These are phyloP conservation scores for Papilio xuthus DNA, from an alignment of 1,140 invertebrate genomes.

Conservation along the genomic window DNA sequence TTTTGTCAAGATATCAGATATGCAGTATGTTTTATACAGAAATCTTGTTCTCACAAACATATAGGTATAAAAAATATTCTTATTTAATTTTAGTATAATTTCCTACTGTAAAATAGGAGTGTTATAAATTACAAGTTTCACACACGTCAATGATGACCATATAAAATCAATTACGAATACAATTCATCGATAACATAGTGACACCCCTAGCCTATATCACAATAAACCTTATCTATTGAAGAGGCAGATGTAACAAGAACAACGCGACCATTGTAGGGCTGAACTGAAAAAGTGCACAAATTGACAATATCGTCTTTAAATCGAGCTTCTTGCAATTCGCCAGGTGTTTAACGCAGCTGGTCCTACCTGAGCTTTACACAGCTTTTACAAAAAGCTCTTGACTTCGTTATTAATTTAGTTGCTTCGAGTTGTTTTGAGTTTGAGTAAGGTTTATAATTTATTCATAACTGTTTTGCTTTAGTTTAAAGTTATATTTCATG, in stretches of 20 bases:
- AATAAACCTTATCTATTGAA: constrained; percentile 18
- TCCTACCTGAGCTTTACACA: constrained; percentile 16
- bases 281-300: constrained; percentile 14
- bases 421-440: constrained; percentile 11
- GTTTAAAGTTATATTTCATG: neutral
- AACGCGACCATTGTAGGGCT: neutral
- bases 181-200: constrained; percentile 4
- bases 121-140: neutral
- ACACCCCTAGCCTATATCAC: constrained; percentile 2
- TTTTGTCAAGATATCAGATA: too few species aligned
- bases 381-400: constrained; percentile 22
- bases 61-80: too few species aligned
- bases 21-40: too few species aligned
- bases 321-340: constrained; percentile 22
- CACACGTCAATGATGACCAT: neutral
- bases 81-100: too few species aligned
- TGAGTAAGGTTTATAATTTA: constrained; percentile 9
- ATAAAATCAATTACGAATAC: neutral
- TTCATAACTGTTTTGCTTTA: constrained; percentile 6
- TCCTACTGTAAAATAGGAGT: neutral
- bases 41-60: too few species aligned
- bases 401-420: constrained; percentile 24
- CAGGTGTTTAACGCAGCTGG: constrained; percentile 13
- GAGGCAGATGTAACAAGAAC: constrained; percentile 33
- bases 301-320: constrained; percentile 5